Base-by-base conservation (phyloP, 2,888 invertebrate genomes). In the Tineola bisselliella region DNA sequence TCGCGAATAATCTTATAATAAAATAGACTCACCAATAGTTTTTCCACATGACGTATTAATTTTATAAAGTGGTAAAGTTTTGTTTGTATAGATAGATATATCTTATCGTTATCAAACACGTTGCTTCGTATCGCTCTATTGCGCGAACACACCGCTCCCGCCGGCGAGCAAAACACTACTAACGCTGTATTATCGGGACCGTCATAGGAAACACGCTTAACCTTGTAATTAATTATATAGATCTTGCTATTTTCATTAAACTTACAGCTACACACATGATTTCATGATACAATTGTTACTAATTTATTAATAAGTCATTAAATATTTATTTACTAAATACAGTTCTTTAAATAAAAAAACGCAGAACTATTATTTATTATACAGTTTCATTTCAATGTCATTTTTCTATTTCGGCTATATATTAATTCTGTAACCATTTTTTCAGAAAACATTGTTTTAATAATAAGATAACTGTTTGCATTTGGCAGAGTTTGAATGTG, bases 1-100 rank as follows among this genome's bases (percentile, higher is more conserved):
- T 64, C 13, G 43, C 13, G 3, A 5, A 10, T 48, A 48, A 48
- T 13, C 13, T 48, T 48, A 48, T 5, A 48, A 69, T 48, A 31
- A 18, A 48, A 48, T 17, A 5, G 25, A 54, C 54, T 54, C 54
- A 54, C 54, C 54, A 54, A 25, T 54, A 54, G 25, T 54, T 54
- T 25, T 12, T 54, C 54, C 54, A 54, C 54, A 54, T 54, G 6
- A 25, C 12, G 25, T 12, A n/a, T 19, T 48, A 48, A 48, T 17
- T 48, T 48, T 48, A 10, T 48, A 48, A 48, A 48, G n/a, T 48
- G 17, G 48, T 13, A 15, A 3, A 3, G 38, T 38, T 38, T 15
- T 48, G 48, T 48, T 48, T 48, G 48, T 17, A n/a, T 48, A 15
- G 38, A 38, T 38, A n/a, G n/a, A n/a, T n/a, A n/a, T n/a, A 48